Evolutionary conservation across 2,113 vertebrate species (phyloP).

Genomic region (Sclerurus mexicanus): DNA sequence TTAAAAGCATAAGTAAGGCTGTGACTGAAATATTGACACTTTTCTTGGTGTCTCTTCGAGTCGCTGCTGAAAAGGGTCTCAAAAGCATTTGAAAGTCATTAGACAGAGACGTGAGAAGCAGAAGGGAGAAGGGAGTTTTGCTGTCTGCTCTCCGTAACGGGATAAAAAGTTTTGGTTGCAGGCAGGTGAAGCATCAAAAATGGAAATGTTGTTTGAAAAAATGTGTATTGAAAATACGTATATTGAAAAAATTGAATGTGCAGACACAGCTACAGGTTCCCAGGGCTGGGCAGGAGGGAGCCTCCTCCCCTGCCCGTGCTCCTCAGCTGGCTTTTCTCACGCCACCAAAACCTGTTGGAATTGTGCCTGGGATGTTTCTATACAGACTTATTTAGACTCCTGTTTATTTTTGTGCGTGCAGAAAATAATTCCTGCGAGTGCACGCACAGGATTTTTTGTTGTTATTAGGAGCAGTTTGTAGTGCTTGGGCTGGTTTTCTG

Average conservation of each 20-base stretch:
- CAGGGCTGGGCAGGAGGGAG: background rate
- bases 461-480: background rate
- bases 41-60: background rate
- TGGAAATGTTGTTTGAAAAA: background rate
- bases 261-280: too few relatives aligned
- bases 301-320: rapidly evolving
- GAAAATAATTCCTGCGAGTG: background rate
- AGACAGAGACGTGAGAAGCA: background rate
- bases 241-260: background rate
- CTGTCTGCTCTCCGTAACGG: background rate
- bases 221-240: too few relatives aligned
- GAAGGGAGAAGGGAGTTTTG: background rate
- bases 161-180: background rate
- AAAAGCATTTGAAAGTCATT: background rate
- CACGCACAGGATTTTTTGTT: background rate
- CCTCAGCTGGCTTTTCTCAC: background rate
- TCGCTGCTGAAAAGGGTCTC: background rate
- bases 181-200: background rate
- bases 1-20: background rate
- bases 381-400: background rate
- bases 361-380: background rate
- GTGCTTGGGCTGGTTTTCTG: background rate
- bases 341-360: background rate
- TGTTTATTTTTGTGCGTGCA: background rate
- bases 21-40: background rate